Conservation (phyloP, 2,113 vertebrate species). For the Microtus pennsylvanicus region DNA sequence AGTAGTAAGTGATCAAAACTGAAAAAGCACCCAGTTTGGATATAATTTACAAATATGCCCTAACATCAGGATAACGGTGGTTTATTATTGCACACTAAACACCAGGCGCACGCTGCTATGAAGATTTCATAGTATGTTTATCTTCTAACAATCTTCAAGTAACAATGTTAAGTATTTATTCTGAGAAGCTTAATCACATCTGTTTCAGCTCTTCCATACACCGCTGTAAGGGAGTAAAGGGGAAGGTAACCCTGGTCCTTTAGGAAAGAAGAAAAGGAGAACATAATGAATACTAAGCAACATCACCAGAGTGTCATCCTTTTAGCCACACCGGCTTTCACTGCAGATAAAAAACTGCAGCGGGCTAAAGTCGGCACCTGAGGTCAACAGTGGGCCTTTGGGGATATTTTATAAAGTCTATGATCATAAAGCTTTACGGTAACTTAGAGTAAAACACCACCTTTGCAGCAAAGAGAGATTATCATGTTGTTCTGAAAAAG, state of each 20-base stretch:
- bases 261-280: background rate
- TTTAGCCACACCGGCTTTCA: background rate
- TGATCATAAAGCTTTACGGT: background rate
- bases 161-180: background rate
- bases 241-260: background rate
- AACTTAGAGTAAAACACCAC: slow-evolving; percentile 4
- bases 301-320: background rate
- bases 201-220: background rate
- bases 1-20: background rate
- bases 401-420: background rate
- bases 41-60: slow-evolving; percentile 12
- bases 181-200: slow-evolving; percentile 1
- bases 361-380: background rate
- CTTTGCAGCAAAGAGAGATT: slow-evolving; percentile 18
- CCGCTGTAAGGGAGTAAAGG: background rate
- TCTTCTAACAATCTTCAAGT: background rate
- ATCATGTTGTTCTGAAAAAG: background rate
- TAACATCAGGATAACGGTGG: background rate
- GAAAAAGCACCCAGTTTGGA: background rate
- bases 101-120: background rate
- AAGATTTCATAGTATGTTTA: background rate
- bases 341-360: background rate
- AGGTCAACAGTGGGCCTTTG: background rate
- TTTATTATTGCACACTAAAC: background rate
- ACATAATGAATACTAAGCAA: background rate